Conservation (phyloP, 2,113 vertebrate species). For the Barbus barbus region DNA sequence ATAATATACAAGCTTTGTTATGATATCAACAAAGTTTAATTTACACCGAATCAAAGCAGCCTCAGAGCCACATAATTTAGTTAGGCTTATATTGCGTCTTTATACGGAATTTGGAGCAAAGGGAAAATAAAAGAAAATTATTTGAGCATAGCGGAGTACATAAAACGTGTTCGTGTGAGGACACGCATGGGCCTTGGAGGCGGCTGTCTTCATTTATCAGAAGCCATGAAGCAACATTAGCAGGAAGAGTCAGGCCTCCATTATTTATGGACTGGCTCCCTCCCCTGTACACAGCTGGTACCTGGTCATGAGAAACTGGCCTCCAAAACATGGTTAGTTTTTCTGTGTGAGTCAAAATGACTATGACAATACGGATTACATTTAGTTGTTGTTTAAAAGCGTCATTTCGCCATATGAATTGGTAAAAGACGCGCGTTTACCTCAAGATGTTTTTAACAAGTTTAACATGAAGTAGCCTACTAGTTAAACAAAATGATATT, state of each 20-base stretch:
- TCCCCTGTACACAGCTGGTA: conserved; percentile 62
- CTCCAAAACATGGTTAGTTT: background rate
- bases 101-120: background rate
- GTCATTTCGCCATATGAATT: background rate
- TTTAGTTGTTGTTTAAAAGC: too few species aligned
- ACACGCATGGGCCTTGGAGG: conserved; percentile 17
- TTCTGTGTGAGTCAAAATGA: background rate
- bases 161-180: background rate
- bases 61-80: background rate
- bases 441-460: background rate
- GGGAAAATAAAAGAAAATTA: background rate
- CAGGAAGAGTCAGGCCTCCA: conserved; percentile 43
- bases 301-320: conserved; percentile 24
- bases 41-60: background rate
- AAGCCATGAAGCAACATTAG: conserved; percentile 39
- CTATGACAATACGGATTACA: background rate
- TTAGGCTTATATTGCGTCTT: background rate
- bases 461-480: background rate
- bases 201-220: conserved; percentile 26
- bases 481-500: too few species aligned
- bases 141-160: background rate
- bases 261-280: conserved; percentile 65
- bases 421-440: background rate
- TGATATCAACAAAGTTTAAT: background rate
- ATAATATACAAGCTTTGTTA: background rate